These are phyloP conservation scores for Rhinogobio ventralis DNA, from an alignment of 2,797 vertebrate species.

Conservation along the genomic window DNA sequence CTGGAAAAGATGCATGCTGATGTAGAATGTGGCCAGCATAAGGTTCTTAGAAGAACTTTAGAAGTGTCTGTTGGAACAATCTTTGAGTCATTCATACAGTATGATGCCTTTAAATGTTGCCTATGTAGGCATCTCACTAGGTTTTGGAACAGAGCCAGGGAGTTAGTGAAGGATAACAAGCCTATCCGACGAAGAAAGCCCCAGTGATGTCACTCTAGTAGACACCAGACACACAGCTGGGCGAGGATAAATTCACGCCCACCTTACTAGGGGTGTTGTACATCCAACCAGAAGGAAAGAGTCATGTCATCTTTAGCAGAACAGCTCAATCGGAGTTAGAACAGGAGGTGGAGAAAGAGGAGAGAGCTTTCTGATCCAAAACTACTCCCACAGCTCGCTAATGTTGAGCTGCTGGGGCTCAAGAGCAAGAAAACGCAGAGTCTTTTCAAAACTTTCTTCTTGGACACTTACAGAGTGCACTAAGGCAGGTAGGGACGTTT, in stretches of 20 bases:
- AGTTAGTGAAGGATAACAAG: slow-evolving; percentile 41
- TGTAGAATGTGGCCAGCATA: not conserved
- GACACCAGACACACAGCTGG: slow-evolving; percentile 66
- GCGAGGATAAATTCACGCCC: slow-evolving; percentile 73
- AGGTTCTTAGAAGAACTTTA: not conserved
- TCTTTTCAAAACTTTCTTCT: slow-evolving; percentile 36
- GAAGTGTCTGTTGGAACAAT: not conserved
- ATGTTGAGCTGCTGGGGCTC: slow-evolving; percentile 47
- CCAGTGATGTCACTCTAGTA: slow-evolving; percentile 73
- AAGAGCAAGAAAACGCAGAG: slow-evolving; percentile 36
- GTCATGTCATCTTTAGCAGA: slow-evolving; percentile 47
- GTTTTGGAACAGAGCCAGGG: slow-evolving; percentile 23
- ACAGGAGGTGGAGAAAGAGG: slow-evolving; percentile 54
- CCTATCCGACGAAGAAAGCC: slow-evolving; percentile 30
- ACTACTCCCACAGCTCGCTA: slow-evolving; percentile 45
- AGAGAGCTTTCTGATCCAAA: slow-evolving; percentile 41
- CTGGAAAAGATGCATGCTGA: not conserved
- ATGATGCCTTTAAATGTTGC: not conserved
- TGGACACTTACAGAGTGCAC: slow-evolving; percentile 30
- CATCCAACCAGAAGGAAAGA: slow-evolving; percentile 67
- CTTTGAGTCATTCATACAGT: not conserved
- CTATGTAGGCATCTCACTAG: slow-evolving; percentile 5
- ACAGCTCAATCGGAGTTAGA: slow-evolving; percentile 42
- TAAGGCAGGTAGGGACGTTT: slow-evolving; percentile 59
- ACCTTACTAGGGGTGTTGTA: slow-evolving; percentile 60